Evolutionary conservation across 2,797 vertebrate genomes (phyloP), one percentile per base, ranked within the genome.

Genomic region (Hafferia zeledoni): DNA sequence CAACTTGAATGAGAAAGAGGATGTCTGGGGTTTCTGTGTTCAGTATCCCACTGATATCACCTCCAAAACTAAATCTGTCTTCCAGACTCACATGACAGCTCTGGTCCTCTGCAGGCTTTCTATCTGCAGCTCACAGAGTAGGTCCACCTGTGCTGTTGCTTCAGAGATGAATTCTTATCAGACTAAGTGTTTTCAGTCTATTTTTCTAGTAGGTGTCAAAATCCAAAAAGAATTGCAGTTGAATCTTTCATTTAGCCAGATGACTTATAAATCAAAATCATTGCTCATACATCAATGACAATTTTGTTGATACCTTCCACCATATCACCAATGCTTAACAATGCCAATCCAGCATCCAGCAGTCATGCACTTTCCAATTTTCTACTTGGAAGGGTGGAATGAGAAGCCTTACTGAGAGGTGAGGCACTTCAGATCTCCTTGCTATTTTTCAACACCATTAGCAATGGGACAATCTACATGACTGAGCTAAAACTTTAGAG

Each of bases 201-300:
- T 83, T 92, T 89, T 67, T 92, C 61, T 41, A 57, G 16, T 31
- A 67, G 9, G 13, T 60, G 43, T 80, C 61, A 75, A 65, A 75
- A 60, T 72, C 27, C 17, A 43, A 75, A 94, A 72, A 56, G 14
- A 41, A 56, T 12, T 78, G 16, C 55, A 90, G 23, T 1, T 61
- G 14, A 79, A 61, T 22, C 17, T 82, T 89, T 79, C 19, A 37
- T 80, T 95, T 83, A 64, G 19, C 5, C 23, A 57, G 43, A 35
- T 56, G 37, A 61, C 27, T 76, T 94, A 6, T 35, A 72, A 69
- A 49, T 41, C 0, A 1, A 76, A 17, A 46, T 46, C 23, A 43
- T 27, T 49, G 10, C 43, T 86, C 7, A 13, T 20, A 50, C 7
- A 70, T 43, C 30, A 53, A 3, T 31, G 44, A 60, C 7, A 74